A percentile compares a stretch with the other conserved stretches of the same genome.
Conservation (phyloP, 2,888 invertebrate genomes). For the Mesochorus sp. region DNA sequence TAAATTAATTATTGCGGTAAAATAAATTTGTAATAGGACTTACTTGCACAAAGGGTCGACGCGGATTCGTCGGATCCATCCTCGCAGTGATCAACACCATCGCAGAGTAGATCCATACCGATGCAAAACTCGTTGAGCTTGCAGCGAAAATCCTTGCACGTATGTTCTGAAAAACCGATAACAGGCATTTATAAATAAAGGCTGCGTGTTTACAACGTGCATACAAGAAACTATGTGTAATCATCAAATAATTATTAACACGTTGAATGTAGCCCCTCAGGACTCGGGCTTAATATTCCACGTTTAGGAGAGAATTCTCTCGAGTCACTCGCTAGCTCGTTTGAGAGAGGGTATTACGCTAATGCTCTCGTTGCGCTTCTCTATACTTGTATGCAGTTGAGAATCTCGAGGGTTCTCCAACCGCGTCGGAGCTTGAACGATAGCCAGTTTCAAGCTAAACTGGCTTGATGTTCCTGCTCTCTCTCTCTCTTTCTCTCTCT, state of each 20-base stretch:
- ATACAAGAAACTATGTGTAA: background rate
- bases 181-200: background rate
- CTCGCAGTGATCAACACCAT: conserved; percentile 96
- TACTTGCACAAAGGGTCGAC: conserved; percentile 93
- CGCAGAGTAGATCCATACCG: conserved; percentile 94
- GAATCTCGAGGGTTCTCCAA: conserved; percentile 53
- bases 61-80: conserved; percentile 96
- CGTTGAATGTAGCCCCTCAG: background rate
- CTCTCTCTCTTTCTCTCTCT: background rate
- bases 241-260: background rate
- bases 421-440: conserved; percentile 64
- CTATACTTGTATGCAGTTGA: conserved; percentile 31
- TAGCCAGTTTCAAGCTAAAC: conserved; percentile 62
- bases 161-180: conserved; percentile 88
- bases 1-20: too few relatives aligned
- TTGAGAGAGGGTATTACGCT: conserved; percentile 12
- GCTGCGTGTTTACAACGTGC: background rate
- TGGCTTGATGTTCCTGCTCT: conserved; percentile 1
- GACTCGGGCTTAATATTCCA: conserved; percentile 30
- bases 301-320: conserved; percentile 33
- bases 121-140: conserved; percentile 95
- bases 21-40: conserved; percentile 80
- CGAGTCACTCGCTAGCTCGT: conserved; percentile 14
- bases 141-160: conserved; percentile 95
- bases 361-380: conserved; percentile 14